Base-by-base conservation (phyloP, 1,140 invertebrate genomes). In the Calycopis cecrops region DNA sequence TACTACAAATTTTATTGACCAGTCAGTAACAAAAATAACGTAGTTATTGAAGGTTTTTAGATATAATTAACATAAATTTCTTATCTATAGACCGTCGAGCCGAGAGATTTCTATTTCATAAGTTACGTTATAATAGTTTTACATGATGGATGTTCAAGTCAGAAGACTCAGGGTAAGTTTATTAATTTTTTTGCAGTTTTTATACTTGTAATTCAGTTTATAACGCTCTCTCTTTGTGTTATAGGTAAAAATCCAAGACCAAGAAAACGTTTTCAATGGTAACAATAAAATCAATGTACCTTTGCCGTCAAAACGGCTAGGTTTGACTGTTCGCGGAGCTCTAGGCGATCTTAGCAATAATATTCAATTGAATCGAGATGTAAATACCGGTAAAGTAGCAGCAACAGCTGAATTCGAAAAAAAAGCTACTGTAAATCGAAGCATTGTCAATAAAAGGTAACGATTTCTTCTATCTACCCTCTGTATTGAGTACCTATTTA, bases 311-410 rank as follows among this genome's bases (percentile, higher is more conserved):
- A 86, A 83, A 60, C 63, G 63, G 9, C 71, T 71, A 55, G 75
- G 73, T 2, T 50, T 76, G 42, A 53, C 61, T 49, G 65, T 77
- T 21, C 71, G 83, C 8, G 83, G 83, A n/a, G 78, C 72, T 34
- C 67, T 86, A 11, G 79, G 79, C 9, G 83, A 86, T 48, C 35
- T 86, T 3, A 80, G 79, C 38, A 67, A 71, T 1, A 86, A 85
- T 64, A 61, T 76, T 7, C 70, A 75, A 67, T 52, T 55, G 21
- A 70, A 74, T 51, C 71, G 73, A 3, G 81, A 76, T 44, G 57
- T 71, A 9, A 61, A 55, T 42, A 50, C 70, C 28, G 72, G 71
- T 9, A 86, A 84, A 71, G 68, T 72, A 1, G 68, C 70, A 3
- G 60, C 71, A 28, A 53, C 71, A 21, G 70, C 74, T 1, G 75